Conservation (phyloP, 1,140 invertebrate species). For the Panulirus ornatus region DNA sequence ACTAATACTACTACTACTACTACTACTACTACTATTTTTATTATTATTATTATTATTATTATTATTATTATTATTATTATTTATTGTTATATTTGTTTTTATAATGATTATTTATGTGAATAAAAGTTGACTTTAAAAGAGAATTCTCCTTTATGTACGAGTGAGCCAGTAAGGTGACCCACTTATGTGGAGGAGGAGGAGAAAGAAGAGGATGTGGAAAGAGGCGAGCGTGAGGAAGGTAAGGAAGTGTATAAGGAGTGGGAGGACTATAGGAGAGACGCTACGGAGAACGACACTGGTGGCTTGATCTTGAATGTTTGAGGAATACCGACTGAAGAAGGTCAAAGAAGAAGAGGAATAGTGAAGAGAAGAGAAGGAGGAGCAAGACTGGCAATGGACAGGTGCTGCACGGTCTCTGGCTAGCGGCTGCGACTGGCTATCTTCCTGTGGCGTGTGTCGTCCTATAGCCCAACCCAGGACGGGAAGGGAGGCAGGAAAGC, state of each 20-base stretch:
- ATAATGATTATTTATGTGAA: neutral
- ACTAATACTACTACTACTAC: no score
- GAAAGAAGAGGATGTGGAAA: neutral
- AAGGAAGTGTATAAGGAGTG: neutral
- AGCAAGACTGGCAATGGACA: no score
- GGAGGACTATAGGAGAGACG: neutral
- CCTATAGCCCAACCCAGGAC: no score
- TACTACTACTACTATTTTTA: no score
- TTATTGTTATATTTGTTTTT: neutral
- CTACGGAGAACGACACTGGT: no score
- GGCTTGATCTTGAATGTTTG: neutral
- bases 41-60: conserved; percentile 22
- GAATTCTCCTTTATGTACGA: no score
- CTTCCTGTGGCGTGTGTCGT: no score
- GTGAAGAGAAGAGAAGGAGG: neutral
- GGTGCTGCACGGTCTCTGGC: no score
- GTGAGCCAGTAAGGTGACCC: no score
- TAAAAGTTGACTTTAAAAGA: neutral
- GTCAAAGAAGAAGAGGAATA: neutral
- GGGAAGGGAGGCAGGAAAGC: no score
- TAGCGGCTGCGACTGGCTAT: no score
- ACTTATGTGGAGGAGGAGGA: no score
- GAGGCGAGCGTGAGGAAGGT: neutral
- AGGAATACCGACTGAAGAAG: neutral
- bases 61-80: conserved; percentile 8